phyloP scores from a whole-genome alignment of 53 echinoderm and acorn worm genomes.

The Henricia sp. region DNA sequence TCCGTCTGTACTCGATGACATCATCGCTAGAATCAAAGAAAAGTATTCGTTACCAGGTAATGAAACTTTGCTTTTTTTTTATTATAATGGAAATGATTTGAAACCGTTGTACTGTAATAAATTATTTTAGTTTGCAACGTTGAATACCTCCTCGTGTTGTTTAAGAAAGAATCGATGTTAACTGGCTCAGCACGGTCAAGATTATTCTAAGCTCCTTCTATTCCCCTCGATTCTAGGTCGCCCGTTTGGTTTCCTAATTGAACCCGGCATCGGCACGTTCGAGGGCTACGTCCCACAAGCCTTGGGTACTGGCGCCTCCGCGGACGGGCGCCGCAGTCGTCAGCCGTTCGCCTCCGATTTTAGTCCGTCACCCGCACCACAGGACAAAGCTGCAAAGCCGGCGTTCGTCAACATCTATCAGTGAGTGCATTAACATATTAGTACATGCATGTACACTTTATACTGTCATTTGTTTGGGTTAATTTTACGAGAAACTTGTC shows the following conservation, averaged over 20 bases:
- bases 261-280: slow-evolving; percentile 25
- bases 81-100: too few relatives aligned
- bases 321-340: slow-evolving; percentile 21
- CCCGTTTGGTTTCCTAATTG: slow-evolving; percentile 14
- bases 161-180: neutral
- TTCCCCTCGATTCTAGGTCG: too few relatives aligned
- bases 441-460: too few relatives aligned
- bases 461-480: too few relatives aligned
- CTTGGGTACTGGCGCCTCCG: slow-evolving; percentile 13
- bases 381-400: neutral
- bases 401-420: slow-evolving; percentile 6
- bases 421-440: too few relatives aligned
- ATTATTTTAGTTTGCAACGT: neutral
- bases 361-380: slow-evolving; percentile 17
- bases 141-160: too few relatives aligned
- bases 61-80: neutral
- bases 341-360: slow-evolving; percentile 10
- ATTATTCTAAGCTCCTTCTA: neutral
- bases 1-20: neutral
- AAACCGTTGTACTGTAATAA: neutral
- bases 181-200: neutral
- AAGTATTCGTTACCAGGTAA: slow-evolving; percentile 13
- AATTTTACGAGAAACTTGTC: too few relatives aligned
- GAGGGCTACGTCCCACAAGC: slow-evolving; percentile 9
- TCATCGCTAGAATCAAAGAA: neutral